Evolutionary conservation across 2,113 vertebrate genomes (phyloP).

Genomic region (human): DNA sequence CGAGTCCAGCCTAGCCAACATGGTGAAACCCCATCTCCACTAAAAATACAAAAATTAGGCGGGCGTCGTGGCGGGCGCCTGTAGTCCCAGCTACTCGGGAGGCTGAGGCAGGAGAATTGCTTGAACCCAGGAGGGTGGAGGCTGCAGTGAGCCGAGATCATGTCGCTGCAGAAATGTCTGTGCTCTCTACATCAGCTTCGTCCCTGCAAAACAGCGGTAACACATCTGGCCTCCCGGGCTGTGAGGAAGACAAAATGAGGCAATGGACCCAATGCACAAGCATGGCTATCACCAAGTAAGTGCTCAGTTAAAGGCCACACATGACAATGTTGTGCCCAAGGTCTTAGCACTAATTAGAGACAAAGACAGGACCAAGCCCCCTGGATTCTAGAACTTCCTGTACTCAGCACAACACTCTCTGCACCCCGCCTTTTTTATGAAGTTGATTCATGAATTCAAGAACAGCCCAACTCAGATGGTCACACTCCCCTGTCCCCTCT

Average conservation of each 20-base stretch:
- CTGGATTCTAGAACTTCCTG: background rate
- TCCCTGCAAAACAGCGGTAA: no score
- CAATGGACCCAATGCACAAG: background rate
- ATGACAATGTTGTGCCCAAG: background rate
- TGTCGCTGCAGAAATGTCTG: no score
- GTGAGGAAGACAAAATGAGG: background rate
- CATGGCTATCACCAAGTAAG: background rate
- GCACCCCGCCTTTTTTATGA: background rate
- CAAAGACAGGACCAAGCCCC: background rate
- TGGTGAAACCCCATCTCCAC: no score
- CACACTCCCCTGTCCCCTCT: background rate
- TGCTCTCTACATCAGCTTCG: background rate
- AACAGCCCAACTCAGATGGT: background rate
- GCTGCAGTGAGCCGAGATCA: no score
- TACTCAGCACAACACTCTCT: background rate
- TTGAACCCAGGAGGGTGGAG: no score
- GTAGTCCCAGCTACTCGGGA: no score
- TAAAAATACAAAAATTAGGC: no score
- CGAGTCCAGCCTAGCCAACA: no score
- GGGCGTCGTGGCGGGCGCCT: accelerated
- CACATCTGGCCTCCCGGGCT: background rate
- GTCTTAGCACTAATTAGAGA: background rate
- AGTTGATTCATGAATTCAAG: background rate
- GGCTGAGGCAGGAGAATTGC: no score
- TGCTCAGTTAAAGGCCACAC: background rate